These are phyloP conservation scores for Drosophila murphyi DNA, from an alignment of 1,140 invertebrate species.

Conservation along the genomic window DNA sequence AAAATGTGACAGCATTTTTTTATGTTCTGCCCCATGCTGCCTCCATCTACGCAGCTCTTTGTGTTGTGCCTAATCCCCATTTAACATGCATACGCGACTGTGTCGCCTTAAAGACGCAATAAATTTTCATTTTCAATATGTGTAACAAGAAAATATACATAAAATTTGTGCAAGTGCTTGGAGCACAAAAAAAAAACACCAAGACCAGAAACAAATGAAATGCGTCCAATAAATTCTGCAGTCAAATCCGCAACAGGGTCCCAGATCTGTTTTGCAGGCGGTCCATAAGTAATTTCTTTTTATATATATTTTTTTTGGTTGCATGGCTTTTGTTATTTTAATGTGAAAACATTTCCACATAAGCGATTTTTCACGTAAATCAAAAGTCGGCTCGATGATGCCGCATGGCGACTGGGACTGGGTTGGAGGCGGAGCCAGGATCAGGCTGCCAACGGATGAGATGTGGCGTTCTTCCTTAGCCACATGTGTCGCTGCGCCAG, in stretches of 20 bases:
- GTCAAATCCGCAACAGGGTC: constrained; percentile 52
- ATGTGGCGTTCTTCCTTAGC: neutral
- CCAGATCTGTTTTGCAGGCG: constrained; percentile 9
- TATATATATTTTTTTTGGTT: neutral
- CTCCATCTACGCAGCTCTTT: constrained; percentile 7
- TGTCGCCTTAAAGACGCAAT: constrained; percentile 77
- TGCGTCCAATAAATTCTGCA: constrained; percentile 77
- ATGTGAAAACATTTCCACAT: constrained; percentile 74
- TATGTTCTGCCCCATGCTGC: constrained; percentile 21
- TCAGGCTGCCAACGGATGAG: neutral
- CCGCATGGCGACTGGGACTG: neutral
- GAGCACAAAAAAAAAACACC: constrained; percentile 35
- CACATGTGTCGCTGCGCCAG: constrained; percentile 38
- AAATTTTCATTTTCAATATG: constrained; percentile 81
- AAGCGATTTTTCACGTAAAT: constrained; percentile 81
- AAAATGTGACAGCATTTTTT: constrained; percentile 66
- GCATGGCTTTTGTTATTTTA: constrained; percentile 50
- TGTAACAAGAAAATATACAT: constrained; percentile 65
- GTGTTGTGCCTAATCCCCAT: constrained; percentile 64
- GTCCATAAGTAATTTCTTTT: neutral
- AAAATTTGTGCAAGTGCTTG: constrained; percentile 56
- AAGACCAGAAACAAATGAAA: constrained; percentile 3
- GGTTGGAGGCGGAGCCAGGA: neutral
- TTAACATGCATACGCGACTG: constrained; percentile 77
- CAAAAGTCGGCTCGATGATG: constrained; percentile 69